Percentiles rank a stretch among this genome's conserved stretches.
These are phyloP conservation scores for Stenodema calcarata DNA, from an alignment of 2,888 invertebrate species.

Conservation along the genomic window DNA sequence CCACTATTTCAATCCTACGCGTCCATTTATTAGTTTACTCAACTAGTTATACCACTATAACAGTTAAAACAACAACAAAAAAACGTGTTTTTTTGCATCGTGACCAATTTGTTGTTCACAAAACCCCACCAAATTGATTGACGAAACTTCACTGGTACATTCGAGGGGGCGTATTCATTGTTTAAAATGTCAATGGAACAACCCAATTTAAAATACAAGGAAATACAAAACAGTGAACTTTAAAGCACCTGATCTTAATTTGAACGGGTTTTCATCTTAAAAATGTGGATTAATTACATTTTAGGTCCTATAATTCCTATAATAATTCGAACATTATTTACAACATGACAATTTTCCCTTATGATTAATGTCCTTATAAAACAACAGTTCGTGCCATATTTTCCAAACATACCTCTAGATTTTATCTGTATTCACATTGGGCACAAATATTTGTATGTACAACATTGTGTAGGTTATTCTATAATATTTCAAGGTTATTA, in stretches of 20 bases:
- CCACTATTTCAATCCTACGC: not conserved
- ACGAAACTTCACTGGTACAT: not conserved
- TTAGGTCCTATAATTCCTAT: not conserved
- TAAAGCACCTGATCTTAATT: not conserved
- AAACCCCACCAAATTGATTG: not conserved
- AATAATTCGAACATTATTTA: constrained; percentile 24
- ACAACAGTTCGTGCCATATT: constrained; percentile 33
- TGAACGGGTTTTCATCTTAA: not conserved
- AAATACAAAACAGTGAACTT: too few species aligned
- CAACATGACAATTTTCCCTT: not conserved
- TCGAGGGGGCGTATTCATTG: not conserved
- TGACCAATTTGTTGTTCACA: not conserved
- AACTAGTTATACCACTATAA: not conserved
- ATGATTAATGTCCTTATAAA: constrained; percentile 12
- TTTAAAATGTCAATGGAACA: not conserved
- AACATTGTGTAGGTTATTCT: constrained; percentile 20
- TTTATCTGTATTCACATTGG: constrained; percentile 49
- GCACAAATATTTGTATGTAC: constrained; percentile 49
- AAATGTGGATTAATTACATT: not conserved
- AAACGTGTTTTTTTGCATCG: not conserved
- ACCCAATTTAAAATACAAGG: too few species aligned
- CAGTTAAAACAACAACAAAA: not conserved
- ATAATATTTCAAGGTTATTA: constrained; percentile 27
- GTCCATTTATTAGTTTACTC: not conserved
- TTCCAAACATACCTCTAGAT: not conserved